A percentile compares a stretch with the other conserved stretches of the same genome.
Evolutionary conservation across 2,888 invertebrate species (phyloP).

Genomic region (Drosophila leonis): DNA sequence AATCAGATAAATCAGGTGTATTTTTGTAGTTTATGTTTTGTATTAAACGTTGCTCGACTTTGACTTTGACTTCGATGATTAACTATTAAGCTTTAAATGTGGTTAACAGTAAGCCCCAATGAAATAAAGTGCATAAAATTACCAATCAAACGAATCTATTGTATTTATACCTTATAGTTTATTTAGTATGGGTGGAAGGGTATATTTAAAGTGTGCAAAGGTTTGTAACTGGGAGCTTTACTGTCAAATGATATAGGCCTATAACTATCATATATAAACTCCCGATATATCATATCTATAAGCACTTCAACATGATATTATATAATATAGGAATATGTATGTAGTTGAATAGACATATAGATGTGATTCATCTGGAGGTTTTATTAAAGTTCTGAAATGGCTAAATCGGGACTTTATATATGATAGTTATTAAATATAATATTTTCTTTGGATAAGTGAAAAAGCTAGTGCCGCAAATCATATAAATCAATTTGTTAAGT

Average conservation of each 20-base stretch:
- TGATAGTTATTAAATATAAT: too few relatives aligned
- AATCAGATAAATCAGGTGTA: slow-evolving; percentile 14
- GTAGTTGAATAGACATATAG: too few relatives aligned
- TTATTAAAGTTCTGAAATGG: too few relatives aligned
- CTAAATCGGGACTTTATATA: too few relatives aligned
- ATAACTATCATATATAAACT: too few relatives aligned
- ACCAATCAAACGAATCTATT: slow-evolving; percentile 37
- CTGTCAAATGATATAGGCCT: background rate
- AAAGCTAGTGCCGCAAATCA: too few relatives aligned
- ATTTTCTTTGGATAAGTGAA: too few relatives aligned
- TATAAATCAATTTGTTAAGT: too few relatives aligned
- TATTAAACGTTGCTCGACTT: slow-evolving; percentile 50
- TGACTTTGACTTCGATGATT: slow-evolving; percentile 40
- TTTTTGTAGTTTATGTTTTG: slow-evolving; percentile 28
- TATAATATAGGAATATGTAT: background rate
- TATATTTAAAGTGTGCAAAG: background rate
- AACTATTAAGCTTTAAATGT: slow-evolving; percentile 75
- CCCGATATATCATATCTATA: too few relatives aligned
- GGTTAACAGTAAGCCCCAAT: slow-evolving; percentile 68
- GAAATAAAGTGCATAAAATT: slow-evolving; percentile 70
- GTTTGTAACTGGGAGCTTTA: background rate
- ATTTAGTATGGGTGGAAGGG: background rate
- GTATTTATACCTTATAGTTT: slow-evolving; percentile 2
- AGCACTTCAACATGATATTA: background rate
- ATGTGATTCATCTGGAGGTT: too few relatives aligned